A percentile compares a stretch with the other conserved stretches of the same genome.
Conservation (phyloP, 2,888 invertebrate species). For the Portevinia maculata region DNA sequence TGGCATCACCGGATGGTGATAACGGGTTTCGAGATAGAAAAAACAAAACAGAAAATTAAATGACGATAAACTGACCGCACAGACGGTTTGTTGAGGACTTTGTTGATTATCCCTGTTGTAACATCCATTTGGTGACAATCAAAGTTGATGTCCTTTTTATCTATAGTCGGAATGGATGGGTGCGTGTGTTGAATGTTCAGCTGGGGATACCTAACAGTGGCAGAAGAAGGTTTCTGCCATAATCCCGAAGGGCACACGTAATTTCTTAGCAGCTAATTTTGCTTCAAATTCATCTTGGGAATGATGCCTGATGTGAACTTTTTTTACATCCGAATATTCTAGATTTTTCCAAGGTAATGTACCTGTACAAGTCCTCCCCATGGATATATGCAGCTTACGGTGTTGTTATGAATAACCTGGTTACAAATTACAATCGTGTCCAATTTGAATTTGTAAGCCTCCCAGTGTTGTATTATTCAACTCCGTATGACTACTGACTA, state of each 20-base stretch:
- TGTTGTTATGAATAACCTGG: slow-evolving; percentile 49
- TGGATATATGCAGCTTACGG: too few relatives aligned
- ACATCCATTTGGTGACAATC: not conserved
- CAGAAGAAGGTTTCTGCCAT: too few relatives aligned
- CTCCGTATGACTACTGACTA: slow-evolving; percentile 35
- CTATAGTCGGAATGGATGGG: too few relatives aligned
- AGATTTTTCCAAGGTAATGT: too few relatives aligned
- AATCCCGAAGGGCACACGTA: too few relatives aligned
- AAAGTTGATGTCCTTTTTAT: not conserved
- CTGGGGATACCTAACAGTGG: too few relatives aligned
- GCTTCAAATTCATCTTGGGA: too few relatives aligned
- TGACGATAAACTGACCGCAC: slow-evolving; percentile 61
- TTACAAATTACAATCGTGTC: slow-evolving; percentile 71
- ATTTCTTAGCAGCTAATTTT: too few relatives aligned
- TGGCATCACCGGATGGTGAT: slow-evolving; percentile 61
- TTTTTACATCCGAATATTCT: too few relatives aligned
- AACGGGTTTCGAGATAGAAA: slow-evolving; percentile 30
- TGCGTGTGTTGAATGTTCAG: not conserved
- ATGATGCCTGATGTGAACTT: too few relatives aligned
- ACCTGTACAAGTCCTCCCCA: too few relatives aligned
- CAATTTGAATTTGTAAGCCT: slow-evolving; percentile 71
- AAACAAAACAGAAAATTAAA: slow-evolving; percentile 27
- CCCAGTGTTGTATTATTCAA: slow-evolving; percentile 58
- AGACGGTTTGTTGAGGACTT: slow-evolving; percentile 46
- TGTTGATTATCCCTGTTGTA: slow-evolving; percentile 27